phyloP scores from a whole-genome alignment of 2,113 vertebrate species.

The Amazona guildingii region DNA sequence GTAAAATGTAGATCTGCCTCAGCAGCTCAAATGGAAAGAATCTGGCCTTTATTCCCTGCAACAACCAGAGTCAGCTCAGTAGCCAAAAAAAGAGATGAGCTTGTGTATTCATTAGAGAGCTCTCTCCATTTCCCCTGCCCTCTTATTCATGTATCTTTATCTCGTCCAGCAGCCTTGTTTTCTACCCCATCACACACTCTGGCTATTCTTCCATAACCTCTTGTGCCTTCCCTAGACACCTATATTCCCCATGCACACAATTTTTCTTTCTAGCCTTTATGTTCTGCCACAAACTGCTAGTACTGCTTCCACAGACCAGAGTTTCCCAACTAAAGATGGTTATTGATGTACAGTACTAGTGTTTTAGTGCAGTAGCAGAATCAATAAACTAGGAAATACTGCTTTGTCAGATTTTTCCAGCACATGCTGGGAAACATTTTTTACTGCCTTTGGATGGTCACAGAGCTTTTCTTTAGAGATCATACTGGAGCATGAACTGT shows the following conservation, averaged over 20 bases:
- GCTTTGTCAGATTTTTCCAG: conserved; percentile 80
- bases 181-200: conserved; percentile 64
- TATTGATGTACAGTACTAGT: conserved; percentile 82
- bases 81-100: not conserved
- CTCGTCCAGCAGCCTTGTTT: conserved; percentile 65
- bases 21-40: not conserved
- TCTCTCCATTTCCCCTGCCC: conserved; percentile 18
- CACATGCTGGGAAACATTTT: conserved; percentile 77
- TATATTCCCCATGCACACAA: conserved; percentile 79
- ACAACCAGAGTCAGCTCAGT: not conserved
- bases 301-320: conserved; percentile 72
- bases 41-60: not conserved
- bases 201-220: conserved; percentile 75
- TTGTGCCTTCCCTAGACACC: conserved; percentile 70
- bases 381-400: conserved; percentile 86
- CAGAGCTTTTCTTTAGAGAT: conserved; percentile 69
- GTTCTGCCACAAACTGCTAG: conserved; percentile 77
- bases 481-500: conserved; percentile 21
- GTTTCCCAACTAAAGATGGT: conserved; percentile 85
- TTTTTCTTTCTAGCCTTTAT: conserved; percentile 80
- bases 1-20: not conserved
- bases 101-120: not conserved
- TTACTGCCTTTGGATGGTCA: conserved; percentile 74
- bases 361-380: conserved; percentile 82
- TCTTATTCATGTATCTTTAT: conserved; percentile 66